Evolutionary conservation across 1,140 invertebrate species (phyloP), one percentile per base, ranked within the genome.

Genomic region (Rhyacophila brunnea): DNA sequence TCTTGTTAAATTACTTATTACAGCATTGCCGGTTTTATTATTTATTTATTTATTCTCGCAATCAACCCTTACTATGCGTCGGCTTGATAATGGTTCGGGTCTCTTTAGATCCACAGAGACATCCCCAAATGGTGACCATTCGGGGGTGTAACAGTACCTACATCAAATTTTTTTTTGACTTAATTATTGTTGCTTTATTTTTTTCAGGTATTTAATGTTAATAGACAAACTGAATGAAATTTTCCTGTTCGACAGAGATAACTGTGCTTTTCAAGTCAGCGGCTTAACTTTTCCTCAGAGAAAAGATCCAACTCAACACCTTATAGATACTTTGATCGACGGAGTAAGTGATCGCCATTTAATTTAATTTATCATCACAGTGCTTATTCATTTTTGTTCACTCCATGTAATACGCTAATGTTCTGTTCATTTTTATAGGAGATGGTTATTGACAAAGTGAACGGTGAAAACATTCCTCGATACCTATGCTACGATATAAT

Each of bases 401-500:
- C n/a, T n/a, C n/a, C n/a, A n/a, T n/a, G n/a, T n/a, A n/a, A n/a
- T n/a, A n/a, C n/a, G n/a, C n/a, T n/a, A n/a, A n/a, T n/a, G n/a
- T n/a, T n/a, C n/a, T n/a, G n/a, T n/a, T n/a, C n/a, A 38, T 38
- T 9, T 14, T 65, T 62, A 28, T 45, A 89, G 84, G 94, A 97
- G 84, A 95, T 97, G 94, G 93, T 99, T 9, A 90, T 98, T 59
- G 93, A 95, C 71, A 90, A 87, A 74, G 86, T 86, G 1, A 77
- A 87, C 15, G 89, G 85, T 0, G 79, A 81, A 65, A 77, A 85
- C 23, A 87, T 90, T 63, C 93, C 95, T 0, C 81, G 97, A 43
- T 98, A 93, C 73, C 83, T 99, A 35, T 92, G 95, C 6, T 99
- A 99, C 69, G 98, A 99, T 71, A 89, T 99, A 36, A 85, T 99